These are phyloP conservation scores for Zaprionus inermis DNA, from an alignment of 1,140 invertebrate species.

Conservation along the genomic window DNA sequence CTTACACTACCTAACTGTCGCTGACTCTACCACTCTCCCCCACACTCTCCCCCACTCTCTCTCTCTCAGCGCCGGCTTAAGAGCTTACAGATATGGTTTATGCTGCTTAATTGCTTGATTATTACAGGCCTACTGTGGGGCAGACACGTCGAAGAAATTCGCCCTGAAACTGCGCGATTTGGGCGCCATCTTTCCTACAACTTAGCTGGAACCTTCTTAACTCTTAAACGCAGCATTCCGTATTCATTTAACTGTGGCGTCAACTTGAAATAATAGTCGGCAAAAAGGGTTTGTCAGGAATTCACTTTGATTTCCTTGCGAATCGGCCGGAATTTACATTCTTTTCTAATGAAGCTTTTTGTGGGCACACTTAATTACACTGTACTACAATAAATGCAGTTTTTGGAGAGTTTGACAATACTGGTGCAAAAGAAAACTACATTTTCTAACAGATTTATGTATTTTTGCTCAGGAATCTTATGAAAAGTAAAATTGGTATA, in stretches of 20 bases:
- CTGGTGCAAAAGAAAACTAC: too few relatives aligned
- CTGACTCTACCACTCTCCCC: not conserved
- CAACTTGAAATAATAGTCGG: not conserved
- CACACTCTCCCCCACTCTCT: not conserved
- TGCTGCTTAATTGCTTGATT: constrained; percentile 1
- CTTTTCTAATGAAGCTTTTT: constrained; percentile 3
- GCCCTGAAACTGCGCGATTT: not conserved
- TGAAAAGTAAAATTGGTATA: too few relatives aligned
- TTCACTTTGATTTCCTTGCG: not conserved
- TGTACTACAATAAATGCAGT: too few relatives aligned
- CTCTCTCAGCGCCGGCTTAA: not conserved
- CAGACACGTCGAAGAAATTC: not conserved
- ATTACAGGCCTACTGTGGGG: not conserved
- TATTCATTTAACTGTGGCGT: constrained; percentile 1
- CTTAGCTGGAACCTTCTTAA: not conserved
- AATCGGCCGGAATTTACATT: not conserved
- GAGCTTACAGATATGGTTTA: not conserved
- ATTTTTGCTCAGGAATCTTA: too few relatives aligned
- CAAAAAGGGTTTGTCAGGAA: not conserved
- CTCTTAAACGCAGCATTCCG: not conserved
- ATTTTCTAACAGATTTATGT: too few relatives aligned
- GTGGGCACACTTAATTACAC: not conserved
- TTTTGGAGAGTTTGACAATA: too few relatives aligned
- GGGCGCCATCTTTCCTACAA: not conserved
- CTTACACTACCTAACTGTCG: not conserved